Base-by-base conservation (phyloP, 2,113 vertebrate genomes). In the Chloropsis hardwickii region DNA sequence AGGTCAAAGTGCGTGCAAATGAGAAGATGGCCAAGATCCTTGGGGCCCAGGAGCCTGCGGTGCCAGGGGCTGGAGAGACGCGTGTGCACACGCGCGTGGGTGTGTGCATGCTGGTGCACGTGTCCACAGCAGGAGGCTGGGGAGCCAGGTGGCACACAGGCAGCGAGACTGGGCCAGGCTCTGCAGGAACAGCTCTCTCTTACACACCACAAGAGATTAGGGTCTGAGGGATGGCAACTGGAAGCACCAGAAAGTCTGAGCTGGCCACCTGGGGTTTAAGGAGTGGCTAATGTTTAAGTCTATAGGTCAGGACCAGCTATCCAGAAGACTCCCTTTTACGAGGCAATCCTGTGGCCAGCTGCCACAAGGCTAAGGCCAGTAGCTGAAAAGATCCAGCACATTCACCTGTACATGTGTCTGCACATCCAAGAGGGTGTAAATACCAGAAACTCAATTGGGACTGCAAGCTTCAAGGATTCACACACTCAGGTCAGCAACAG, bases 51-150 rank as follows among this genome's bases (percentile, higher is more conserved):
- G 3, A 50, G 27, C 21, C 56, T 37, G 35, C 4, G 3, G n/a
- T 12, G 40, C 19, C 57, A 79, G 44, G 47, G 92, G 44, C 56
- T 3, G 5, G 14, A 50, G 51, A 79, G 13, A 64, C 0, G 0
- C 5, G 23, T 5, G 29, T 5, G 22, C 53, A 29, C 19, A 7
- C 0, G 17, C 0, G 0, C 1, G 13, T 6, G 21, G 47, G 47
- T 10, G 12, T 23, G 10, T 21, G 40, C 39, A 12, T 10, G 40
- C 2, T 37, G 54, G 28, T 17, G 22, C 53, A 24, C 2, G 2
- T 7, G 23, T 42, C 9, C 53, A 37, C 37, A 58, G 29, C 25
- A 62, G 56, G 35, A 50, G 39, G 27, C 73, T 37, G 11, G 6
- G 45, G 40, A 95, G 25, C 4, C 50, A 67, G 14, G 3, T 35